phyloP scores from a whole-genome alignment of 1,140 invertebrate genomes.

The Zaprionus kolodkinae region DNA sequence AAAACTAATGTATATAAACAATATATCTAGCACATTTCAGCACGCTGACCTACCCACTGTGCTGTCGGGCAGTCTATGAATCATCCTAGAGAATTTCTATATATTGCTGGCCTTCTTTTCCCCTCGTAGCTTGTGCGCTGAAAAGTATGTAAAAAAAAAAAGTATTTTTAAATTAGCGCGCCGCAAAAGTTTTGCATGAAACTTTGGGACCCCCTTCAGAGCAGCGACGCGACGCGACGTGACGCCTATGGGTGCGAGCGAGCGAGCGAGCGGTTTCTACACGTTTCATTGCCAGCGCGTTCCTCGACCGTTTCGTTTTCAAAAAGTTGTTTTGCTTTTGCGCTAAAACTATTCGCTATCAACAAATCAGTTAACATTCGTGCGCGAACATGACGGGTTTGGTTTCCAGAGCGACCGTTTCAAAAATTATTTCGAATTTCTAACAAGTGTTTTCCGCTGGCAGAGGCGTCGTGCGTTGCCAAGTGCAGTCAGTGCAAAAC shows the following conservation, averaged over 20 bases:
- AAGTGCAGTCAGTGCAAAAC: slow-evolving; percentile 33
- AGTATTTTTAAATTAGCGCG: slow-evolving; percentile 42
- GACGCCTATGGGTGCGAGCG: slow-evolving; percentile 22
- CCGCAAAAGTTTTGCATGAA: slow-evolving; percentile 22
- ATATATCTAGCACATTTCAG: not conserved
- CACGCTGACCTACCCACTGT: not conserved
- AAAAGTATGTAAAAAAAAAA: slow-evolving; percentile 40
- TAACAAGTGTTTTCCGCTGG: slow-evolving; percentile 50
- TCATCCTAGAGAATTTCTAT: not conserved
- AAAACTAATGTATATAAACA: too few relatives aligned
- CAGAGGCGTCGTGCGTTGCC: slow-evolving; percentile 41
- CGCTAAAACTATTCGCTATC: slow-evolving; percentile 61
- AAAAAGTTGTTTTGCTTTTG: slow-evolving; percentile 44
- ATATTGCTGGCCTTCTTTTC: not conserved
- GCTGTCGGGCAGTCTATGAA: not conserved
- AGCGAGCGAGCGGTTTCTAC: slow-evolving; percentile 11
- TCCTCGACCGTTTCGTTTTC: slow-evolving; percentile 39
- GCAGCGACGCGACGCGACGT: not conserved
- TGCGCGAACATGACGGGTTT: slow-evolving; percentile 64
- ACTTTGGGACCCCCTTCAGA: not conserved
- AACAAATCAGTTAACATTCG: slow-evolving; percentile 69
- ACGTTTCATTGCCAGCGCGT: slow-evolving; percentile 53
- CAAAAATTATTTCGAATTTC: slow-evolving; percentile 61
- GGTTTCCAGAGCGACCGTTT: slow-evolving; percentile 65
- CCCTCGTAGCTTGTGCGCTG: slow-evolving; percentile 15